Evolutionary conservation across 2,113 vertebrate species (phyloP).

Genomic region (Erinaceus europaeus): DNA sequence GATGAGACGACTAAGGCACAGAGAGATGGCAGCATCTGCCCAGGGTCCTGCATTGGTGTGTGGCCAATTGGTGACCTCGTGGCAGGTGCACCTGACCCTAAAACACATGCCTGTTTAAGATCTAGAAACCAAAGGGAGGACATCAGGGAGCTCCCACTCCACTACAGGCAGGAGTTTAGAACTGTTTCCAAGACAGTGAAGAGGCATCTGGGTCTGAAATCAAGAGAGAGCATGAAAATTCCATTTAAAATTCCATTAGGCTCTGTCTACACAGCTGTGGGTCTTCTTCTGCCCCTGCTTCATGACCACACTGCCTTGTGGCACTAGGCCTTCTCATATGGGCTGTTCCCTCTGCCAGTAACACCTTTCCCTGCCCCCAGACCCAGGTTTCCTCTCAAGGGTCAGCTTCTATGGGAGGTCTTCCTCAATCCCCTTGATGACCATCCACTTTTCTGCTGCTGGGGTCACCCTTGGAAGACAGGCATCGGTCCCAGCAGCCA

Average conservation of each 20-base stretch:
- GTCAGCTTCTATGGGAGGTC: background rate
- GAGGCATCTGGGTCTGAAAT: background rate
- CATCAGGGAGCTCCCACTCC: background rate
- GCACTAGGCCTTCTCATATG: background rate
- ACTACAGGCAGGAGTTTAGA: accelerated
- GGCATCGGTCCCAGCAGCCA: accelerated
- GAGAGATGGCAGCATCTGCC: background rate
- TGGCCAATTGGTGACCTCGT: no score
- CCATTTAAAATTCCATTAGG: accelerated
- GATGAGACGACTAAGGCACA: background rate
- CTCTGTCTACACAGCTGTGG: background rate
- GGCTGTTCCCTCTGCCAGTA: background rate
- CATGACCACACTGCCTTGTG: background rate
- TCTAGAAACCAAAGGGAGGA: accelerated
- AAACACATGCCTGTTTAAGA: background rate
- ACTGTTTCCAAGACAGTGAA: background rate
- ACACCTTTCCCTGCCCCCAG: background rate
- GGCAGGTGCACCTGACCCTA: background rate
- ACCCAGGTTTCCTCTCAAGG: background rate
- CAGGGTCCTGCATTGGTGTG: background rate
- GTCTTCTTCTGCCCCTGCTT: background rate
- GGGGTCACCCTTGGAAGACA: background rate
- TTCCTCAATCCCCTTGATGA: background rate
- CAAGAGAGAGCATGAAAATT: background rate
- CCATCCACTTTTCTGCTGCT: background rate